phyloP scores from a whole-genome alignment of 30 jellyfish, hydroid and myxozoan genomes.

The Phacellophora camtschatica region DNA sequence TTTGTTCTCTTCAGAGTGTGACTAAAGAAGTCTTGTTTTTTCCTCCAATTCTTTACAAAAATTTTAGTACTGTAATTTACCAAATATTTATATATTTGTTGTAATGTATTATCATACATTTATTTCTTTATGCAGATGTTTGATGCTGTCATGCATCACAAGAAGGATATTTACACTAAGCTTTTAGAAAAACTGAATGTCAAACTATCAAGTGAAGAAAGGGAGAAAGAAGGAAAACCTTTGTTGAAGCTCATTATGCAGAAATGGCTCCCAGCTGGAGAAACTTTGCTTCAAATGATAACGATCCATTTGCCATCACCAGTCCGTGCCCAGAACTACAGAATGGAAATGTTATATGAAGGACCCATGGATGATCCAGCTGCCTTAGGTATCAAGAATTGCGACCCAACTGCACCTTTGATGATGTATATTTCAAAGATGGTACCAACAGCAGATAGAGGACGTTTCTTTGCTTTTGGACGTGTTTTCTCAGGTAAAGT shows the following conservation, averaged over 20 bases:
- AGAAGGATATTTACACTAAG: conserved; percentile 77
- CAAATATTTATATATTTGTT: too few species aligned
- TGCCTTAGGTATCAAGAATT: conserved; percentile 91
- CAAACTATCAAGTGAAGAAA: conserved; percentile 78
- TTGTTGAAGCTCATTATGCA: conserved; percentile 89
- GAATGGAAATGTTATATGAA: conserved; percentile 97
- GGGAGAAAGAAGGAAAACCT: conserved; percentile 94
- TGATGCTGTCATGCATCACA: conserved; percentile 87
- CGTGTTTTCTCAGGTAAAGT: conserved; percentile 99
- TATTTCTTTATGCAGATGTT: conserved; percentile 77
- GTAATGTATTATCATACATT: too few species aligned
- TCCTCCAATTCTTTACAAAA: too few species aligned
- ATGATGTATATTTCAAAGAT: conserved; percentile 99
- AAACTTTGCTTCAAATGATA: conserved; percentile 93
- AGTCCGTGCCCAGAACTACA: conserved; percentile 95
- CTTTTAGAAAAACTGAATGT: conserved; percentile 69
- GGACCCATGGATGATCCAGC: conserved; percentile 99
- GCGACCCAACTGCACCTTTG: conserved; percentile 95
- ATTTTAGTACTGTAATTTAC: too few species aligned
- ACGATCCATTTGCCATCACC: conserved; percentile 99
- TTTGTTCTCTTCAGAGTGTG: too few species aligned
- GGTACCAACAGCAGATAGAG: conserved; percentile 99
- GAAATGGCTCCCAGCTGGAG: conserved; percentile 99
- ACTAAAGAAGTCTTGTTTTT: too few species aligned
- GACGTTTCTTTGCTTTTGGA: conserved; percentile 99